phyloP scores from a whole-genome alignment of 1,140 invertebrate genomes.

The Teleopsis dalmanni region DNA sequence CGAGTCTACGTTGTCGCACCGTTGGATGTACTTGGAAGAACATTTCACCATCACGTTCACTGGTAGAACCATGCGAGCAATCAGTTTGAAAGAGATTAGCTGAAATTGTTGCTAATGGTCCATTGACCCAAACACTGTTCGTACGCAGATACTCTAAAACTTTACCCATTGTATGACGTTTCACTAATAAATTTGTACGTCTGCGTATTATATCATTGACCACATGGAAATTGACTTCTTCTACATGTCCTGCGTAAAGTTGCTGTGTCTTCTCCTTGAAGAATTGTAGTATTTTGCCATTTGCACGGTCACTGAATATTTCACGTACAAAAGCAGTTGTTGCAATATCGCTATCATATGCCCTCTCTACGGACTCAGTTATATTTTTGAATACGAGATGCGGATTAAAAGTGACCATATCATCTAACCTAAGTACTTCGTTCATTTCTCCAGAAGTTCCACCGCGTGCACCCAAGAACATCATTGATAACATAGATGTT shows the following conservation, averaged over 20 bases:
- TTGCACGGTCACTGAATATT: slow-evolving; percentile 67
- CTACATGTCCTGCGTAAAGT: slow-evolving; percentile 76
- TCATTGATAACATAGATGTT: slow-evolving; percentile 76
- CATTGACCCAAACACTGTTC: slow-evolving; percentile 58
- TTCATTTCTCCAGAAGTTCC: slow-evolving; percentile 86
- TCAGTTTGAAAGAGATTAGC: slow-evolving; percentile 77
- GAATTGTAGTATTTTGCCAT: slow-evolving; percentile 70
- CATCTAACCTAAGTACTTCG: slow-evolving; percentile 72
- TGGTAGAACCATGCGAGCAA: slow-evolving; percentile 59
- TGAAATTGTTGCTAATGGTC: slow-evolving; percentile 67
- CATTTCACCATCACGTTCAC: slow-evolving; percentile 71
- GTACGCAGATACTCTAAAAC: slow-evolving; percentile 67
- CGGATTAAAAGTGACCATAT: slow-evolving; percentile 81
- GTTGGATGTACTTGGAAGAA: slow-evolving; percentile 75
- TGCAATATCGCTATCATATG: slow-evolving; percentile 58
- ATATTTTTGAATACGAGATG: slow-evolving; percentile 78
- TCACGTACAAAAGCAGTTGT: slow-evolving; percentile 69
- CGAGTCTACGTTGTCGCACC: slow-evolving; percentile 64
- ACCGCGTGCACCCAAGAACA: slow-evolving; percentile 77
- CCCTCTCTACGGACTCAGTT: slow-evolving; percentile 62
- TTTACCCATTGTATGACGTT: slow-evolving; percentile 67
- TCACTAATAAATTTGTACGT: slow-evolving; percentile 68
- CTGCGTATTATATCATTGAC: slow-evolving; percentile 68
- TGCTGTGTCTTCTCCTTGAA: slow-evolving; percentile 78
- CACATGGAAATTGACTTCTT: slow-evolving; percentile 72